phyloP scores from a whole-genome alignment of 2,888 invertebrate species.

The Xanthia icteritia region DNA sequence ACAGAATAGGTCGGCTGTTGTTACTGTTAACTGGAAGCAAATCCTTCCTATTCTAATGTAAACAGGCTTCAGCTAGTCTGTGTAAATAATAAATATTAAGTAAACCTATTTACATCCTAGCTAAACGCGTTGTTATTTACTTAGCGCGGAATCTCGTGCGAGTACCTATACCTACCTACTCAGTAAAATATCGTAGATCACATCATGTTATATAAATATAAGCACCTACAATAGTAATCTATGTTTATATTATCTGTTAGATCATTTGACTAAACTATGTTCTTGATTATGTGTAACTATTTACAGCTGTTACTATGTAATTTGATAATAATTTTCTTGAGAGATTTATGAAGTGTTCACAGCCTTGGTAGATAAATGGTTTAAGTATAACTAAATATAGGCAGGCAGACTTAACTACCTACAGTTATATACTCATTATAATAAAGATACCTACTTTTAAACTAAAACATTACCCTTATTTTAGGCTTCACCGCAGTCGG shows the following conservation, averaged over 20 bases:
- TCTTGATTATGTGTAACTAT: no score
- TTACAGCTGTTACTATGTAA: background rate
- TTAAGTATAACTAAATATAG: background rate
- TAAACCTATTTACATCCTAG: background rate
- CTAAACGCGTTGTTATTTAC: conserved; percentile 7
- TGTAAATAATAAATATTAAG: conserved; percentile 6
- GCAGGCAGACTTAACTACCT: background rate
- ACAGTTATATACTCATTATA: background rate
- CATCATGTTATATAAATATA: background rate
- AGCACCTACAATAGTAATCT: background rate
- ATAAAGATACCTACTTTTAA: background rate
- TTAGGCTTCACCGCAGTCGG: no score
- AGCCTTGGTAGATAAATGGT: background rate
- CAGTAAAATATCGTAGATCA: conserved; percentile 4
- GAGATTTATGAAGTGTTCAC: background rate
- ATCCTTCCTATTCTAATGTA: background rate
- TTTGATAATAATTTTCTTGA: background rate
- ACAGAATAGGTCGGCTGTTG: background rate
- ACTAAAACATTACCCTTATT: background rate
- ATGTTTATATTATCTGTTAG: background rate
- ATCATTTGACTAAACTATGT: conserved; percentile 9
- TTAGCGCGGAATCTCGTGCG: no score
- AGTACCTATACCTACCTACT: no score
- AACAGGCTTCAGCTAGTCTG: background rate
- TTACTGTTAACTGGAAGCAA: background rate